Evolutionary conservation across 2,888 invertebrate genomes (phyloP).

Genomic region (Dasysyrphus albostriatus): DNA sequence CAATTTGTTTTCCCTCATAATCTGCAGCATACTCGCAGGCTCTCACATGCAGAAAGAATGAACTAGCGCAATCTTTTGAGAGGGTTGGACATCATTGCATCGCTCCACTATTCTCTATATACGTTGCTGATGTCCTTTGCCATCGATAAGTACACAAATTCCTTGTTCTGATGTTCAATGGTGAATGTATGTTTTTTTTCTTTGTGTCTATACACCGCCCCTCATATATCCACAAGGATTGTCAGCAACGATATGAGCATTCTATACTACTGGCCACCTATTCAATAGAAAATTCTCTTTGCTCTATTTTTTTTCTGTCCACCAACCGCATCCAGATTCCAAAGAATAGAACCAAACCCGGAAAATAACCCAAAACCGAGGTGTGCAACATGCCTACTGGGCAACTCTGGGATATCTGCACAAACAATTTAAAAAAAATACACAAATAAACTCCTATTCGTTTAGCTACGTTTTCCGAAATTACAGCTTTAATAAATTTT

Average conservation of each 20-base stretch:
- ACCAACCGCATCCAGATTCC: slow-evolving; percentile 15
- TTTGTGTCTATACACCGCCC: slow-evolving; percentile 7
- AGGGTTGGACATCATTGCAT: slow-evolving; percentile 28
- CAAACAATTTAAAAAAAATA: not conserved
- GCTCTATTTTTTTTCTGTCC: slow-evolving; percentile 5
- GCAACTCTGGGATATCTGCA: slow-evolving; percentile 26
- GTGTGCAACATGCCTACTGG: slow-evolving; percentile 45
- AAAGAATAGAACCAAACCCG: slow-evolving; percentile 4
- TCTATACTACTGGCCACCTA: slow-evolving; percentile 15
- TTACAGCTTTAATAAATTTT: slow-evolving; percentile 65
- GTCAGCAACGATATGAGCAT: slow-evolving; percentile 46
- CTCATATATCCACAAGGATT: slow-evolving; percentile 1
- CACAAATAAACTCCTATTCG: slow-evolving; percentile 5
- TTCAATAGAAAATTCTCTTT: slow-evolving; percentile 46
- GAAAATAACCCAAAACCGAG: slow-evolving; percentile 6
- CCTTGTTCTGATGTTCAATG: slow-evolving; percentile 41
- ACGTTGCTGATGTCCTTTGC: slow-evolving; percentile 43
- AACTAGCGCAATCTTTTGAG: slow-evolving; percentile 36
- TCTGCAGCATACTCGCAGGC: slow-evolving; percentile 51
- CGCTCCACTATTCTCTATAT: slow-evolving; percentile 6
- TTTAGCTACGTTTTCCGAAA: slow-evolving; percentile 34
- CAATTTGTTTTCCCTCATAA: slow-evolving; percentile 67
- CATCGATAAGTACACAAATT: slow-evolving; percentile 58
- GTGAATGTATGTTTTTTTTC: slow-evolving; percentile 19
- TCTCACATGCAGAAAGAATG: slow-evolving; percentile 25